phyloP scores from a whole-genome alignment of 2,797 vertebrate genomes.

The Triplophysa yarkandensis region DNA sequence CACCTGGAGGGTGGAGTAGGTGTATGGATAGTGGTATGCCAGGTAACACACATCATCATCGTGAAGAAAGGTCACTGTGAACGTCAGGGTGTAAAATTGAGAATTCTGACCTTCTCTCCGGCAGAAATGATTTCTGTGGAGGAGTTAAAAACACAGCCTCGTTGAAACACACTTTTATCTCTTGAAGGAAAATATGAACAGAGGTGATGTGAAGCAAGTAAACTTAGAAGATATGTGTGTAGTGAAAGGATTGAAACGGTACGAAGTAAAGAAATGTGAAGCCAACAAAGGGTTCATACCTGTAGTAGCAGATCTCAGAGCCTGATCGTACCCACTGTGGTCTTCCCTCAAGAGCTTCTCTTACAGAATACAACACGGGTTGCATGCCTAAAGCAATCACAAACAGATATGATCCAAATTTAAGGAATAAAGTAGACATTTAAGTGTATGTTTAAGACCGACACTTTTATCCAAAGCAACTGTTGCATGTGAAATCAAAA shows the following conservation, averaged over 20 bases:
- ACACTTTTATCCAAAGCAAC: too few species aligned
- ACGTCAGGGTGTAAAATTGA: conserved; percentile 86
- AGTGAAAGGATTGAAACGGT: not conserved
- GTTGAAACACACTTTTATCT: not conserved
- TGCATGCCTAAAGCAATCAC: conserved; percentile 83
- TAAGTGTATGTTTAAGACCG: too few species aligned
- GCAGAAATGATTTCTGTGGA: conserved; percentile 84
- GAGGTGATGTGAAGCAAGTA: not conserved
- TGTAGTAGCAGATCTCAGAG: conserved; percentile 90
- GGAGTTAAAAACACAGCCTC: conserved; percentile 24
- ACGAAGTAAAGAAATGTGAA: not conserved
- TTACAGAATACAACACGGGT: conserved; percentile 85
- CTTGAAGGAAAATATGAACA: not conserved
- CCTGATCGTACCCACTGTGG: conserved; percentile 86
- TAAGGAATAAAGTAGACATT: too few species aligned
- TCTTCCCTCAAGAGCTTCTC: conserved; percentile 84
- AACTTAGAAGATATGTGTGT: not conserved
- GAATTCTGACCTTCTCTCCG: conserved; percentile 55
- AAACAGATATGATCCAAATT: not conserved
- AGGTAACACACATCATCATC: conserved; percentile 88
- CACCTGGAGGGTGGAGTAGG: conserved; percentile 89
- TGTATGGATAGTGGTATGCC: conserved; percentile 94
- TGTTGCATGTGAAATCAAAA: too few species aligned
- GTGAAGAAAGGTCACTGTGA: conserved; percentile 84
- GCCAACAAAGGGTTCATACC: conserved; percentile 70